Evolutionary conservation across 2,888 invertebrate genomes (phyloP), one percentile per base, ranked within the genome.

Genomic region (Sepiola atlantica): DNA sequence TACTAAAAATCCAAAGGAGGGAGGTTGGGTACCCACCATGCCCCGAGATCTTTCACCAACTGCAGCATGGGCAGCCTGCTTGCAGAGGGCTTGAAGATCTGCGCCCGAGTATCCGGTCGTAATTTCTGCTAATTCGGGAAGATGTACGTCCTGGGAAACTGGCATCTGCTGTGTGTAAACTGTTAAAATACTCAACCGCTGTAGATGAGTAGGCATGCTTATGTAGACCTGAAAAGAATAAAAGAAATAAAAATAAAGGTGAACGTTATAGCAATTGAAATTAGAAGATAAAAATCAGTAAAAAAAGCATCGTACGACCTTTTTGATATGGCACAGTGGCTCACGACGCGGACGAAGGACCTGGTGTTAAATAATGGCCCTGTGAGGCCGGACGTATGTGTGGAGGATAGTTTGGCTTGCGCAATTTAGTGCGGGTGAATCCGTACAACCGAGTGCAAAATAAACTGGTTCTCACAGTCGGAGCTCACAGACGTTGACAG

Each of bases 41-140:
- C 61, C 21, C 28, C 28, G 61, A 24, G 61, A 61, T 24, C 24
- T 28, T 28, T 61, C 61, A 24, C 21, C 28, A 61, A 61, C 61
- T 24, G 96, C 96, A 21, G 94, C 90, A 94, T 96, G 96, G 10
- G 95, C 95, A 92, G 96, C 96, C 94, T 96, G 96, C 94, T 97
- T 97, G 94, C 97, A 97, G 24, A 98, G 96, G 18, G 97, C 96
- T 0, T 97, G 97, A 45, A 98, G 96, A 97, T 98, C 98, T 8
- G 98, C 98, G 12, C 98, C 97, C 18, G 98, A 98, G 97, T 97
- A 98, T 35, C 98, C 98, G 61, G 98, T 98, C 0, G 98, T 98
- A 94, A 97, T 97, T 77, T 97, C 96, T 1, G 98, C 98, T 14
- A 98, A 94, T 45, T 94, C 93, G 10, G 95, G 93, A 91, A 96